phyloP scores from a whole-genome alignment of 2,797 vertebrate genomes.

The Artibeus lituratus region DNA sequence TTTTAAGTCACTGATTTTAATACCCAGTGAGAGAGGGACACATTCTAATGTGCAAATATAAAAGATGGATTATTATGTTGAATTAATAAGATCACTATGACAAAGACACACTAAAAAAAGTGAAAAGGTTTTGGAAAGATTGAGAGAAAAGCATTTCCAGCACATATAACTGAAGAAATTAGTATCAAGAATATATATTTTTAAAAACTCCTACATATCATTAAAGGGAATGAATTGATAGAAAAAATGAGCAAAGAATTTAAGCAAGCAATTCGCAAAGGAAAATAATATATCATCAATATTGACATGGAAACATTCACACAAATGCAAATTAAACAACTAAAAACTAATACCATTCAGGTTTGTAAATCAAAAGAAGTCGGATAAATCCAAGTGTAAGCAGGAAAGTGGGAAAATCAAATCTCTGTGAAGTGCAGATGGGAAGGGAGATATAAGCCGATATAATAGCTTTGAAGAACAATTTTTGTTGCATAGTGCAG shows the following conservation, averaged over 20 bases:
- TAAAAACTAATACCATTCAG: background rate
- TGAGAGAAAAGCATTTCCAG: background rate
- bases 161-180: background rate
- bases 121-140: background rate
- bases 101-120: background rate
- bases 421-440: background rate
- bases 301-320: background rate
- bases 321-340: background rate
- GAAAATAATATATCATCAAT: background rate
- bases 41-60: background rate
- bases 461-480: background rate
- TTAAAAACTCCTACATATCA: background rate
- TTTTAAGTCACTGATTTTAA: background rate
- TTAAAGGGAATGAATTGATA: background rate
- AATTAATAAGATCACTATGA: background rate
- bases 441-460: background rate
- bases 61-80: background rate
- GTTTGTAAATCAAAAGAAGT: background rate
- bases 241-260: background rate
- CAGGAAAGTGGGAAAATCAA: background rate
- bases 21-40: background rate
- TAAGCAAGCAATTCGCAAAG: background rate
- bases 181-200: background rate
- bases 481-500: background rate
- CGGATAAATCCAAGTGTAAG: background rate